A percentile compares a stretch with the other conserved stretches of the same genome.
Evolutionary conservation across 1,140 invertebrate species (phyloP).

Genomic region (Charaxes varanes): DNA sequence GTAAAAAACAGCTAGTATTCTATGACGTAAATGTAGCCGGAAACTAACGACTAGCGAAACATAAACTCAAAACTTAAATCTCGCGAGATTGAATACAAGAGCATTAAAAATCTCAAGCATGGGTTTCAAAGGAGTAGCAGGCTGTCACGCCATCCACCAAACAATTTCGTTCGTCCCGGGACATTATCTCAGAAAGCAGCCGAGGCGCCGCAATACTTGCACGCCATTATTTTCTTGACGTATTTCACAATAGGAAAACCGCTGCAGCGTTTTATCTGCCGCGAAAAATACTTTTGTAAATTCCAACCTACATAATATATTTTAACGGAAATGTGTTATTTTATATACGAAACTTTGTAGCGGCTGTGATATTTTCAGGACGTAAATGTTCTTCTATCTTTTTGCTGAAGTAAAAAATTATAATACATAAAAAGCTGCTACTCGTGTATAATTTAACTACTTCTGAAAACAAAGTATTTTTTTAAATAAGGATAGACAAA

Average conservation of each 20-base stretch:
- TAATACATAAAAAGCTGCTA: too few relatives aligned
- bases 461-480: too few relatives aligned
- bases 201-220: conserved; percentile 33
- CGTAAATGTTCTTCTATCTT: too few relatives aligned
- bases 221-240: conserved; percentile 56
- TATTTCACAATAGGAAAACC: conserved; percentile 50
- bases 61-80: conserved; percentile 1
- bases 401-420: too few relatives aligned
- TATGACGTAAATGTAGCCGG: too few relatives aligned
- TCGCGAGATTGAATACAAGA: not conserved
- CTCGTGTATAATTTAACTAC: too few relatives aligned
- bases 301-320: not conserved
- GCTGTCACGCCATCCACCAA: conserved; percentile 19
- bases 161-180: conserved; percentile 34
- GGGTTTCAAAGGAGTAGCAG: conserved; percentile 13
- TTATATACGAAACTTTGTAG: too few relatives aligned
- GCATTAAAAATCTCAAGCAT: conserved; percentile 8
- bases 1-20: too few relatives aligned
- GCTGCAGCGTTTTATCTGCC: conserved; percentile 34
- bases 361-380: too few relatives aligned
- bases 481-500: too few relatives aligned
- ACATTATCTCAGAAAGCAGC: conserved; percentile 39
- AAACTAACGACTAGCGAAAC: too few relatives aligned
- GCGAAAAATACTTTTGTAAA: conserved; percentile 24
- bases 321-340: too few relatives aligned